Percentiles rank a stretch among this genome's conserved stretches.
Evolutionary conservation across 2,888 invertebrate genomes (phyloP).

Genomic region (Fabriciana adippe): DNA sequence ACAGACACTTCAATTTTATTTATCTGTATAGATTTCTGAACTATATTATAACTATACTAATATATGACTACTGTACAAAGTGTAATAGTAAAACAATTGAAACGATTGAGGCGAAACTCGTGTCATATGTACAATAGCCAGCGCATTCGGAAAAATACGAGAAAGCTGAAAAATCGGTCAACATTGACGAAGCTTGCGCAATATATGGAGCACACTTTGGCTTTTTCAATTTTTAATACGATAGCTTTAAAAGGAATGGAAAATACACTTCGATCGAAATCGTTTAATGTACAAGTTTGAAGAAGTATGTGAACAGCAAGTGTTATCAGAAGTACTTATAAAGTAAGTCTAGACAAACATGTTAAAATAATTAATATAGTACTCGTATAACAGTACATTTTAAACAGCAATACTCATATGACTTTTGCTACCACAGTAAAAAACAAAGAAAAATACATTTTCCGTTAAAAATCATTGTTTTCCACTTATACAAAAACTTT

Average conservation of each 20-base stretch:
- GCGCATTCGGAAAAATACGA: conserved; percentile 31
- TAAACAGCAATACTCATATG: too few species aligned
- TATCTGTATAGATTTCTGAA: too few species aligned
- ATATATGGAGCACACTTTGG: conserved; percentile 23
- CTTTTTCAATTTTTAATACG: conserved; percentile 26
- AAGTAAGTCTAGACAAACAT: too few species aligned
- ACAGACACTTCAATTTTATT: too few species aligned
- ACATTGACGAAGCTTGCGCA: conserved; percentile 29
- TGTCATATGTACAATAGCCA: conserved; percentile 33
- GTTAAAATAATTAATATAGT: too few species aligned
- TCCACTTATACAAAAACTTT: too few species aligned
- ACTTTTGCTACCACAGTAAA: too few species aligned
- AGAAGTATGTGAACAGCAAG: too few species aligned
- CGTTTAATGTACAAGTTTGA: neutral
- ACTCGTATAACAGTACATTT: too few species aligned
- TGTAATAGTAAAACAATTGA: conserved; percentile 33
- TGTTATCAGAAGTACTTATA: too few species aligned
- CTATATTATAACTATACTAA: neutral
- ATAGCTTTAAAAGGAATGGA: conserved; percentile 14
- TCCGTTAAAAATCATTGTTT: too few species aligned
- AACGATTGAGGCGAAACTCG: conserved; percentile 32
- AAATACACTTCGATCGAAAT: neutral
- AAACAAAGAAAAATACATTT: too few species aligned
- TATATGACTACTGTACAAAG: conserved; percentile 4
- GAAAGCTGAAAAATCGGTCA: conserved; percentile 36